Evolutionary conservation across 53 echinoderm and acorn worm genomes (phyloP).

Genomic region (Crossaster papposus): DNA sequence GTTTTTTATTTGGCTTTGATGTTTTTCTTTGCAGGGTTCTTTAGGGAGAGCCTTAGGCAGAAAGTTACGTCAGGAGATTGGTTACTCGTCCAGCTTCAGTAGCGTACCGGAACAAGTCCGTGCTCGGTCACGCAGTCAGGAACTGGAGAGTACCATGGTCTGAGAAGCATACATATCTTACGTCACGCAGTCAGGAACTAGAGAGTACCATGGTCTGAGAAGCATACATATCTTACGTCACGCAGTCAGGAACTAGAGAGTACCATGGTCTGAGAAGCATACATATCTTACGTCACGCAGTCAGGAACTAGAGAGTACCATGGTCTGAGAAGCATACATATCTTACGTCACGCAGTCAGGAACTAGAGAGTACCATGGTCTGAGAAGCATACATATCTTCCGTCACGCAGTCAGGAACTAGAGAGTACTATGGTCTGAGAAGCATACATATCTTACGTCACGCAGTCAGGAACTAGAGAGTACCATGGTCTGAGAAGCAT

Average conservation of each 20-base stretch:
- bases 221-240: constrained; percentile 49
- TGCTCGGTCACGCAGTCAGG: constrained; percentile 85
- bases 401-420: constrained; percentile 85
- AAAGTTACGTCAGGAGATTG: constrained; percentile 83
- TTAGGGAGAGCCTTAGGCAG: constrained; percentile 91
- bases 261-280: constrained; percentile 55
- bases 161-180: constrained; percentile 8
- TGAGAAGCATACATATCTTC: constrained; percentile 22
- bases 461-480: constrained; percentile 83
- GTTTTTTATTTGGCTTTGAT: too few relatives aligned
- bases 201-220: constrained; percentile 69
- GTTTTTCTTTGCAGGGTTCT: constrained; percentile 86
- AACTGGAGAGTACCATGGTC: constrained; percentile 72
- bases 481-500: constrained; percentile 55
- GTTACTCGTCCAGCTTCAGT: constrained; percentile 70
- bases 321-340: constrained; percentile 38
- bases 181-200: constrained; percentile 85
- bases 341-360: constrained; percentile 87
- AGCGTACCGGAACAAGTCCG: constrained; percentile 81
- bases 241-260: constrained; percentile 83
- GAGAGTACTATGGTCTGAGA: constrained; percentile 69
- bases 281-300: constrained; percentile 72
- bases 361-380: constrained; percentile 72
- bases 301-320: constrained; percentile 78
- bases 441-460: constrained; percentile 49